Base-by-base conservation (phyloP, 2,888 invertebrate genomes). In the Auanema sp. region DNA sequence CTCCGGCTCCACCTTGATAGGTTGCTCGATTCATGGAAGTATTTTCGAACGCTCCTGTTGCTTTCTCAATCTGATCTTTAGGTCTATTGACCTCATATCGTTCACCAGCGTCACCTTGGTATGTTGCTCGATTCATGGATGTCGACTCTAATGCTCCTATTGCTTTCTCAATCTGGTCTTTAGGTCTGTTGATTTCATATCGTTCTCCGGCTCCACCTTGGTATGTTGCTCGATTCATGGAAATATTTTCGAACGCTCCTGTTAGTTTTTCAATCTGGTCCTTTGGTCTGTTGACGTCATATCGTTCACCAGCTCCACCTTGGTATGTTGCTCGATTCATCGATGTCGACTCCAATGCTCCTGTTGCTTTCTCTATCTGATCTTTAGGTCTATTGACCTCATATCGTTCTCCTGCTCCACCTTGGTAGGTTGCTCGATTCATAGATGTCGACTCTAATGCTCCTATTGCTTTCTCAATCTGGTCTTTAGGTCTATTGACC, bases 131-230 rank as follows among this genome's bases (percentile, higher is more conserved):
- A 33, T 33, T 33, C 4, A 33, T 33, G 8, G 33, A 33, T 5
- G 33, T 33, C 3, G 33, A 33, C 33, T 33, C 33, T 5, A 33
- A 33, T n/a, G n/a, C n/a, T n/a, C n/a, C n/a, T n/a, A n/a, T n/a
- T n/a, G n/a, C n/a, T n/a, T n/a, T 53, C 10, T 53, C 53, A 16
- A 16, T 21, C 53, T 53, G 53, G n/a, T 53, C 53, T 11, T 53
- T 18, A 1, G 53, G 53, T 23, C 24, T 53, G 2, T 12, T 23
- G 12, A 23, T 40, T 23, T 2, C 14, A 16, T 4, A 23, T 24
- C 53, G 25, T 16, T 53, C 50, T 12, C 50, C 50, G 16, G 24
- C 50, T 1, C 12, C 50, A 12, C 50, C 16, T 50, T 50, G 50
- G 5, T n/a, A 50, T 40, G 12, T 54, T 1, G 33, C 54, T 41